Evolutionary conservation across 2,113 vertebrate genomes (phyloP).

Genomic region (cat (Felis catus)): DNA sequence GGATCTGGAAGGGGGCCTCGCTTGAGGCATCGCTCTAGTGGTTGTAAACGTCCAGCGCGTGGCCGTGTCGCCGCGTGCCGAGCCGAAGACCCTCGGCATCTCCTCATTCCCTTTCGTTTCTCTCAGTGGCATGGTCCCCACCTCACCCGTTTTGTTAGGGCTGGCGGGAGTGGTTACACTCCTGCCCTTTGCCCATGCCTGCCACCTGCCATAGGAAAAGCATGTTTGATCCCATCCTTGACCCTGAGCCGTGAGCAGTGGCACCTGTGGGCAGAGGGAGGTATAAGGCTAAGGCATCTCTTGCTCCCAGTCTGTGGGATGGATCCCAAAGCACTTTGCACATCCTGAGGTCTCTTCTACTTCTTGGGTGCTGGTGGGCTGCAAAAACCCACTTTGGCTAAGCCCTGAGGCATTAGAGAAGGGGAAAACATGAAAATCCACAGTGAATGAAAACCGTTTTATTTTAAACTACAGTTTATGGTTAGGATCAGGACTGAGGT

Average conservation of each 20-base stretch:
- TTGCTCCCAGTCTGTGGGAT: background rate
- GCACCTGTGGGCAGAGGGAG: conserved; percentile 51
- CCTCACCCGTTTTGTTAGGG: background rate
- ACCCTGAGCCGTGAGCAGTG: conserved; percentile 10
- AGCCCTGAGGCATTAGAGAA: background rate
- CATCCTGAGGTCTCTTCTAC: conserved; percentile 25
- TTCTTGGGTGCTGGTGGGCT: conserved; percentile 24
- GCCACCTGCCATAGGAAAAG: conserved; percentile 24
- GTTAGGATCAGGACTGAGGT: conserved; percentile 16
- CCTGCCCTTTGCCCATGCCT: conserved; percentile 15
- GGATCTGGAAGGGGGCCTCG: conserved; percentile 40
- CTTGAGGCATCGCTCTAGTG: background rate
- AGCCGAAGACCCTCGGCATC: background rate
- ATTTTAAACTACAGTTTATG: conserved; percentile 35
- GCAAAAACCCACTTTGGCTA: conserved; percentile 15
- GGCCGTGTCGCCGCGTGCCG: background rate
- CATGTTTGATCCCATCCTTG: conserved; percentile 34
- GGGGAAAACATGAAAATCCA: background rate
- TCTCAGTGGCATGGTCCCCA: background rate
- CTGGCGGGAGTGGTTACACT: background rate
- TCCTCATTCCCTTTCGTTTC: background rate
- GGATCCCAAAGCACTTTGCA: conserved; percentile 64
- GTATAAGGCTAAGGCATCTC: background rate
- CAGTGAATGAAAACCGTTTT: conserved; percentile 12
- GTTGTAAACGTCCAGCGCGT: background rate